These are phyloP conservation scores for Leptonema lineaticorne DNA, from an alignment of 1,140 invertebrate genomes.

Conservation along the genomic window DNA sequence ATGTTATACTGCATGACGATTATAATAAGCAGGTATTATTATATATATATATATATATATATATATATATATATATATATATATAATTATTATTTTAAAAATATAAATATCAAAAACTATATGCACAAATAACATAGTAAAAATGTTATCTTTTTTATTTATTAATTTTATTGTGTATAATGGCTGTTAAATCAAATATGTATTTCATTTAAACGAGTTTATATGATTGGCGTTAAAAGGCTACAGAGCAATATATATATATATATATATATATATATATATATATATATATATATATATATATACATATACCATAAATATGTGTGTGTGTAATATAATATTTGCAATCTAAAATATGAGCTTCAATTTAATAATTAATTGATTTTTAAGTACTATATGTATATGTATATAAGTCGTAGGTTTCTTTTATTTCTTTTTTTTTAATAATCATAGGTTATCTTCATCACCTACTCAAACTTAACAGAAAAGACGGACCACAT, in stretches of 20 bases:
- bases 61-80: no score
- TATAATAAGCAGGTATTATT: no score
- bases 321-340: conserved; percentile 16
- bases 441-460: conserved; percentile 33
- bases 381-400: conserved; percentile 21
- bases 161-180: no score
- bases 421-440: no score
- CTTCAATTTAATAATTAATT: conserved; percentile 24
- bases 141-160: no score
- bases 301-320: background rate
- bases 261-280: background rate
- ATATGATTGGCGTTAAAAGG: no score
- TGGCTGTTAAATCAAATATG: background rate
- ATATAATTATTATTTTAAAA: no score
- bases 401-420: conserved; percentile 26
- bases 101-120: background rate
- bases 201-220: background rate
- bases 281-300: background rate
- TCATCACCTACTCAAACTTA: conserved; percentile 42
- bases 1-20: no score
- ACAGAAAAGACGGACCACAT: conserved; percentile 41
- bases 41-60: no score
- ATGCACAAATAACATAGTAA: no score
- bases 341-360: conserved; percentile 28
- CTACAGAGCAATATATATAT: no score